Percentiles rank a stretch among this genome's conserved stretches.
Conservation (phyloP, 1,140 invertebrate genomes). For the Xylocopa sonorina region DNA sequence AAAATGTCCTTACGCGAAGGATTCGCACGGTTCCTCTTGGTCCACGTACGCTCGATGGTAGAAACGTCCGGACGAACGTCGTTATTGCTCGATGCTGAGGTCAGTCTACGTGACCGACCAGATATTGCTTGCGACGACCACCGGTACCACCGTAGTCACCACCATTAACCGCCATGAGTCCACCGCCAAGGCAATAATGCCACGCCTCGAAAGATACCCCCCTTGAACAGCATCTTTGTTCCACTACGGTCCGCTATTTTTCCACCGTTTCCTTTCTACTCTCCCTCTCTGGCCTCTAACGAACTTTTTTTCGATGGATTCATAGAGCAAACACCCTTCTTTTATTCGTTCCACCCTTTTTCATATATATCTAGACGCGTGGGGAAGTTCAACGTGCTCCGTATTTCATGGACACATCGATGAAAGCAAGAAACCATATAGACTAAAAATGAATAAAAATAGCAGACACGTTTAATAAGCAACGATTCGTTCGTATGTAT, state of each 20-base stretch:
- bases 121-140: slow-evolving; percentile 76
- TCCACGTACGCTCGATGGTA: slow-evolving; percentile 60
- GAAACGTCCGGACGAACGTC: slow-evolving; percentile 75
- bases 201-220: slow-evolving; percentile 56
- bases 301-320: background rate
- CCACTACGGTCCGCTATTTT: slow-evolving; percentile 12
- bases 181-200: slow-evolving; percentile 75
- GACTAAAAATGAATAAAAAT: no score
- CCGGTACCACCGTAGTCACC: slow-evolving; percentile 67
- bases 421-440: no score
- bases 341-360: no score
- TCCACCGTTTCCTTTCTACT: background rate
- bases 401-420: no score
- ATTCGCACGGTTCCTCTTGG: slow-evolving; percentile 70
- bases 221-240: slow-evolving; percentile 37
- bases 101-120: slow-evolving; percentile 80
- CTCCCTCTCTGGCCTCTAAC: slow-evolving; percentile 2
- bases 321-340: no score
- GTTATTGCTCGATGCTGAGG: slow-evolving; percentile 80
- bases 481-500: no score
- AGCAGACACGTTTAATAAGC: no score
- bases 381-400: no score
- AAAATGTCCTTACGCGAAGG: slow-evolving; percentile 5
- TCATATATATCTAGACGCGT: no score
- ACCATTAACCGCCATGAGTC: slow-evolving; percentile 71